A percentile compares a stretch with the other conserved stretches of the same genome.
Evolutionary conservation across 2,797 vertebrate genomes (phyloP).

Genomic region (Rousettus madagascariensis): DNA sequence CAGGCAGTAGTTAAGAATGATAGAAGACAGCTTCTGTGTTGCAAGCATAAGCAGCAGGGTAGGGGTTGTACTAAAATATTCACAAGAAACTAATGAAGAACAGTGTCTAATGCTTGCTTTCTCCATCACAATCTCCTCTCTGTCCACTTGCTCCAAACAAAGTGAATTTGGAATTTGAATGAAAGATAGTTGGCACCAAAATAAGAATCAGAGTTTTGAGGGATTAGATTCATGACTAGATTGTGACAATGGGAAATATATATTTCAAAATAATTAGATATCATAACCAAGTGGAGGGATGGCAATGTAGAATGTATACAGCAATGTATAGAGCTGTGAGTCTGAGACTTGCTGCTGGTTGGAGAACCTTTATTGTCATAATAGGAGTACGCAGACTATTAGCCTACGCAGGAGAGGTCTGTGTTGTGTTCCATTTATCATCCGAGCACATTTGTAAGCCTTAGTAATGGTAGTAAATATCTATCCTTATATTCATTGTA

Average conservation of each 20-base stretch:
- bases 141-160: not conserved
- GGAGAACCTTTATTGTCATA: not conserved
- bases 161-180: constrained; percentile 19
- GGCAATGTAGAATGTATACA: not conserved
- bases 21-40: not conserved
- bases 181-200: constrained; percentile 12
- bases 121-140: not conserved
- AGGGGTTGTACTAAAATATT: not conserved
- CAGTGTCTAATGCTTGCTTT: not conserved
- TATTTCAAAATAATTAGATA: not conserved
- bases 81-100: not conserved
- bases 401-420: not conserved
- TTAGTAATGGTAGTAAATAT: not conserved
- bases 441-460: not conserved
- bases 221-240: not conserved
- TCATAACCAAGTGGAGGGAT: not conserved
- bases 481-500: not conserved
- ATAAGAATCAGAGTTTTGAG: not conserved
- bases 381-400: not conserved
- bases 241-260: not conserved
- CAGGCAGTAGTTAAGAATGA: not conserved
- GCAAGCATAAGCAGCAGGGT: not conserved
- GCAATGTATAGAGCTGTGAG: not conserved
- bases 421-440: not conserved
- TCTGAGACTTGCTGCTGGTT: not conserved